Evolutionary conservation across 2,888 invertebrate genomes (phyloP).

Genomic region (Dynastes maya): DNA sequence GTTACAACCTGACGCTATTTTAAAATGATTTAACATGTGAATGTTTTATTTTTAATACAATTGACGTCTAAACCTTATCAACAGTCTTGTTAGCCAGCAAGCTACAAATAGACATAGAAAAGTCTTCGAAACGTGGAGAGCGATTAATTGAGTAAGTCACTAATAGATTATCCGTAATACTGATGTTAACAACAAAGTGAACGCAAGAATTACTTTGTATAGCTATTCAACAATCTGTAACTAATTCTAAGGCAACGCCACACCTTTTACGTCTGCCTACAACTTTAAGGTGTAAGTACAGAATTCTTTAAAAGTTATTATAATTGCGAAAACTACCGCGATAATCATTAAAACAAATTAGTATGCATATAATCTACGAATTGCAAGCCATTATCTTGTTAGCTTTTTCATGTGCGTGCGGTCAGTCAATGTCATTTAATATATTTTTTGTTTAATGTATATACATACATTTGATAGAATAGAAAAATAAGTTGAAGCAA

Average conservation of each 20-base stretch:
- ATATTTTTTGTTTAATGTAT: background rate
- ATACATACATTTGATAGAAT: background rate
- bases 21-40: slow-evolving; percentile 61
- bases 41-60: slow-evolving; percentile 65
- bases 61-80: slow-evolving; percentile 63
- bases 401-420: slow-evolving; percentile 2
- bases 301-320: background rate
- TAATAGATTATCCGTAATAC: background rate
- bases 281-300: background rate
- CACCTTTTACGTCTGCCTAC: too few species aligned
- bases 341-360: slow-evolving; percentile 5
- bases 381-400: slow-evolving; percentile 7
- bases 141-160: background rate
- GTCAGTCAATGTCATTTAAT: slow-evolving; percentile 29
- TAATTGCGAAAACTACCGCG: background rate
- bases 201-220: background rate
- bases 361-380: background rate
- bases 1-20: slow-evolving; percentile 57
- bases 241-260: too few species aligned
- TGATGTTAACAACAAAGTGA: background rate
- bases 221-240: background rate
- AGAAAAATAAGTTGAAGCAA: too few species aligned
- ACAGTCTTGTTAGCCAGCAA: slow-evolving; percentile 57
- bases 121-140: background rate
- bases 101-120: slow-evolving; percentile 1